phyloP scores from a whole-genome alignment of 2,888 invertebrate genomes.

The Limnephilus rhombicus region DNA sequence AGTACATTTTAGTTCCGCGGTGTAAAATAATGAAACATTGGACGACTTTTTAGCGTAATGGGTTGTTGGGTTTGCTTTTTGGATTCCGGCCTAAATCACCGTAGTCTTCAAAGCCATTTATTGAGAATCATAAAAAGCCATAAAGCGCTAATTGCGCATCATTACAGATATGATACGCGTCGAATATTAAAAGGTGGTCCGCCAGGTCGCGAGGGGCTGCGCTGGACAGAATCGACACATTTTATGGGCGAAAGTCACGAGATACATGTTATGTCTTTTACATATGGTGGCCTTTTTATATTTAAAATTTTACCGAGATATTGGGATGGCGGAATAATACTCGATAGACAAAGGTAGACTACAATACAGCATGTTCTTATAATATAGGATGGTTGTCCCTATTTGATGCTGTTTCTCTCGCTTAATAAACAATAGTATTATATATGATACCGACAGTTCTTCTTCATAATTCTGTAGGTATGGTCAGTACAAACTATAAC shows the following conservation, averaged over 20 bases:
- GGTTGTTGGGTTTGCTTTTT: not conserved
- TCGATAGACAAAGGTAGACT: too few species aligned
- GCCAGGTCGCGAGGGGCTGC: not conserved
- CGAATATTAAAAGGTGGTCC: slow-evolving; percentile 18
- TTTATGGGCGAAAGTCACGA: slow-evolving; percentile 23
- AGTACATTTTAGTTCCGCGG: not conserved
- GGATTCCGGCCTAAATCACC: not conserved
- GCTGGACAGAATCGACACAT: not conserved
- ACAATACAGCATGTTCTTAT: too few species aligned
- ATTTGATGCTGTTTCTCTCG: too few species aligned
- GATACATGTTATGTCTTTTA: not conserved
- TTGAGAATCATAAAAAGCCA: slow-evolving; percentile 30
- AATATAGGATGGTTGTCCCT: too few species aligned
- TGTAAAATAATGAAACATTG: not conserved
- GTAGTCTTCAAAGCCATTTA: not conserved
- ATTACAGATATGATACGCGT: slow-evolving; percentile 36
- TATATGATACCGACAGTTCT: not conserved
- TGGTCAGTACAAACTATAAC: not conserved
- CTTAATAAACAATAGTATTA: too few species aligned
- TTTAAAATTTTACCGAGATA: too few species aligned
- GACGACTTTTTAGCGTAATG: not conserved
- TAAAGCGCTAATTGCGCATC: slow-evolving; percentile 40
- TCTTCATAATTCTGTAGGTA: not conserved
- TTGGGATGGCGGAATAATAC: too few species aligned
- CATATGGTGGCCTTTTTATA: too few species aligned